Percentiles rank a stretch among this genome's conserved stretches.
Conservation (phyloP, 2,113 vertebrate genomes). For the Coptodon bakossiorum region DNA sequence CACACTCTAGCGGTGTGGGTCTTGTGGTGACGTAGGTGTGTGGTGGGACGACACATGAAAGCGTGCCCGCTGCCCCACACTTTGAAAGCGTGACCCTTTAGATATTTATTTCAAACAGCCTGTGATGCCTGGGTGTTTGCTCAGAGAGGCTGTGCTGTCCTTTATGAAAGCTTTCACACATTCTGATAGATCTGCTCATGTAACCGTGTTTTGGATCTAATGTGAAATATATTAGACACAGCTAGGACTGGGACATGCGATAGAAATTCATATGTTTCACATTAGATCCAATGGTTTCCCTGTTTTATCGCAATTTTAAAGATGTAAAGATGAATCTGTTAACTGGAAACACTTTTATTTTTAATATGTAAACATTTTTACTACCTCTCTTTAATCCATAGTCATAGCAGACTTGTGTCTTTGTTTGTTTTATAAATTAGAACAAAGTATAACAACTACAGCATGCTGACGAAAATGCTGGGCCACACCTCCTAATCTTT, state of each 20-base stretch:
- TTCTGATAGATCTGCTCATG: not conserved
- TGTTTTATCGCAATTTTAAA: not conserved
- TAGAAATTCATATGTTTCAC: not conserved
- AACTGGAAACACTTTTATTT: not conserved
- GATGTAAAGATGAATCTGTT: not conserved
- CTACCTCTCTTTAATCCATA: not conserved
- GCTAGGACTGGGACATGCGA: not conserved
- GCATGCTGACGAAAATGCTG: not conserved
- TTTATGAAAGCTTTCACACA: not conserved
- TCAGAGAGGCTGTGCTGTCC: not conserved
- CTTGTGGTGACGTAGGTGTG: not conserved
- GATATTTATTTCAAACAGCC: constrained; percentile 43
- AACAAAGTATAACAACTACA: not conserved
- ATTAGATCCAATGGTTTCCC: not conserved
- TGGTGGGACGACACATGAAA: constrained; percentile 33
- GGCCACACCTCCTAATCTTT: not conserved
- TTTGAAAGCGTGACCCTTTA: constrained; percentile 50
- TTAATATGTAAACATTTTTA: not conserved
- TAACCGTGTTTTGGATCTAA: not conserved
- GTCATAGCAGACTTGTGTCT: not conserved
- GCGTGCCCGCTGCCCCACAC: not conserved
- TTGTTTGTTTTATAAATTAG: not conserved
- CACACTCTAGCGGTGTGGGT: not conserved
- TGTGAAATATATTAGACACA: not conserved
- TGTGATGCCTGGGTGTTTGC: not conserved